These are phyloP conservation scores for Tenthredo distinguenda DNA, from an alignment of 2,888 invertebrate genomes.

Conservation along the genomic window DNA sequence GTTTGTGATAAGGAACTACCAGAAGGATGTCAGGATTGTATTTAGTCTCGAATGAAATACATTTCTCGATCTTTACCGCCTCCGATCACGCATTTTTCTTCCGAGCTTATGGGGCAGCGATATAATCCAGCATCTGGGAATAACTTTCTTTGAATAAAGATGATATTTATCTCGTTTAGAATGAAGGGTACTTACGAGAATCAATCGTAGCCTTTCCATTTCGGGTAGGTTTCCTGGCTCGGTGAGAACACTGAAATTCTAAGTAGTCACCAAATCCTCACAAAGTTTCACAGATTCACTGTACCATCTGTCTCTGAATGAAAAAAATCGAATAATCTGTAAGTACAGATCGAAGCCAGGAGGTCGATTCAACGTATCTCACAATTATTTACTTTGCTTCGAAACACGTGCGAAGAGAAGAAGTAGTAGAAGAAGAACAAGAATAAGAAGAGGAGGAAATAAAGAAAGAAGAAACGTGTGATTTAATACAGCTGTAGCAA, in stretches of 20 bases:
- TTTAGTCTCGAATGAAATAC: background rate
- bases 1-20: background rate
- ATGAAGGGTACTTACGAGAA: slow-evolving; percentile 32
- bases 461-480: background rate
- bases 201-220: slow-evolving; percentile 47
- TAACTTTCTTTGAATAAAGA: background rate
- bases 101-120: background rate
- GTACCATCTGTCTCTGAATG: background rate
- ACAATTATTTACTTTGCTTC: background rate
- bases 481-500: background rate
- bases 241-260: slow-evolving; percentile 12
- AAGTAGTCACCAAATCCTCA: slow-evolving; percentile 32
- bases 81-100: background rate
- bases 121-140: background rate
- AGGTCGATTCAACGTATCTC: background rate
- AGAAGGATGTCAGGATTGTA: background rate
- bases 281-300: slow-evolving; percentile 18
- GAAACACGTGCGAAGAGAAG: background rate
- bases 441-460: background rate
- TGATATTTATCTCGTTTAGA: background rate
- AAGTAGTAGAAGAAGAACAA: background rate
- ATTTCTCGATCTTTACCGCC: no score
- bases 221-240: background rate
- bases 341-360: background rate
- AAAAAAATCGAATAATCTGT: background rate